Evolutionary conservation across 2,113 vertebrate genomes (phyloP).

Genomic region (Sphyrna mokarran): DNA sequence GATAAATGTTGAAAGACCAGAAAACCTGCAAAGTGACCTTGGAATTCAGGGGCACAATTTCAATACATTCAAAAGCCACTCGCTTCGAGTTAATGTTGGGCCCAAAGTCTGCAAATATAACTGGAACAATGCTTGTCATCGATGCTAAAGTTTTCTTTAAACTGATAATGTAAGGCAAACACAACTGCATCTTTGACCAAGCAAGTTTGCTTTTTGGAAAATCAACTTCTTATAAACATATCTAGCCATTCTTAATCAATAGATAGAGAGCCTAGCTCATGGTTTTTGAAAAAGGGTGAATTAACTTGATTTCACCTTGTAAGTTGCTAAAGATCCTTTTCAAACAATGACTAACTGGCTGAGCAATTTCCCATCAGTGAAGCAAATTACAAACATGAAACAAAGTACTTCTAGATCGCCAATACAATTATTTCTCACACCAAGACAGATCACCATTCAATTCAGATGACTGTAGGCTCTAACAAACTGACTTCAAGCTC

Average conservation of each 20-base stretch:
- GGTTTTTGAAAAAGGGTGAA: not conserved
- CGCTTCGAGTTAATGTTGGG: not conserved
- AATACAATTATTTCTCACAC: conserved; percentile 22
- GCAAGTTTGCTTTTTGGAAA: not conserved
- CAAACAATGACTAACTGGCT: conserved; percentile 6
- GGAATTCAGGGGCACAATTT: not conserved
- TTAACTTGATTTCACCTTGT: conserved; percentile 15
- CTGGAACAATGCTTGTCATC: not conserved
- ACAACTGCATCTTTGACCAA: not conserved
- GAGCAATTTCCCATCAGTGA: not conserved
- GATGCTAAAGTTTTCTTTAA: not conserved
- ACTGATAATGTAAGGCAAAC: not conserved
- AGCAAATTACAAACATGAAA: conserved; percentile 8
- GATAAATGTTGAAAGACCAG: not conserved
- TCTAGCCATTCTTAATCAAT: not conserved
- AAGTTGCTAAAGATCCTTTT: not conserved
- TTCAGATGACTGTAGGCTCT: conserved; percentile 25
- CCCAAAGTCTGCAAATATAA: not conserved
- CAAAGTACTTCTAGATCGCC: not conserved
- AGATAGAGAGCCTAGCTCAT: not conserved
- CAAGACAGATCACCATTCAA: conserved; percentile 8
- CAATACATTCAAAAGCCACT: not conserved
- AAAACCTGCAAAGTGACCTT: not conserved
- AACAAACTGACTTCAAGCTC: not conserved
- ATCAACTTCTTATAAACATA: not conserved